Percentiles rank a stretch among this genome's conserved stretches.
Conservation (phyloP, 2,888 invertebrate genomes). For the Synergus laeviventris region DNA sequence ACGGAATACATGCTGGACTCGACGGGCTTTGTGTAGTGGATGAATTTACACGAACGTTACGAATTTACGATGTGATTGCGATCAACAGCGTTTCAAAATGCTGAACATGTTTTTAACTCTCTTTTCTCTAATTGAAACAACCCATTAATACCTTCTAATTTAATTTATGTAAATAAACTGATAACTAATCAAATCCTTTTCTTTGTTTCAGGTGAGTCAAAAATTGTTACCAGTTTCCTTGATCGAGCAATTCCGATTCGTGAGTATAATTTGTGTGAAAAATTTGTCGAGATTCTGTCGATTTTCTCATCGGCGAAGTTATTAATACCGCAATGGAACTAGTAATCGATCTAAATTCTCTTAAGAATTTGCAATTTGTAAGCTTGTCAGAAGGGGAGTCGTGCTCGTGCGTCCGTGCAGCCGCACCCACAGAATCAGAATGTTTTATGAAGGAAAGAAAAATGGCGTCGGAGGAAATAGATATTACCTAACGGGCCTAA, state of each 20-base stretch:
- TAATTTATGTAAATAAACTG: neutral
- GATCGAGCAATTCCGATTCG: neutral
- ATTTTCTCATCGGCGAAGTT: neutral
- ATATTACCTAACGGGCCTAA: conserved; percentile 71
- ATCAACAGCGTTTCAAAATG: conserved; percentile 32
- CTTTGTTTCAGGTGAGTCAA: conserved; percentile 31
- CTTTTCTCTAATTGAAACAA: conserved; percentile 23
- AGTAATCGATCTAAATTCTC: conserved; percentile 37
- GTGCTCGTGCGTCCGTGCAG: conserved; percentile 41
- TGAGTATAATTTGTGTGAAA: conserved; percentile 2
- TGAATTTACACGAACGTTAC: conserved; percentile 57
- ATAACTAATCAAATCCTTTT: conserved; percentile 4
- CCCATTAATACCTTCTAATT: conserved; percentile 13
- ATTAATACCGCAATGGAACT: conserved; percentile 30
- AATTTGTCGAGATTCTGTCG: conserved; percentile 9
- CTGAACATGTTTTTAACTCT: conserved; percentile 26
- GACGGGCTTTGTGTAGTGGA: conserved; percentile 50
- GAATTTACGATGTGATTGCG: conserved; percentile 43
- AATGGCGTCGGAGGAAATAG: conserved; percentile 72
- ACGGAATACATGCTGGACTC: conserved; percentile 50
- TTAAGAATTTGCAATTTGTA: conserved; percentile 38
- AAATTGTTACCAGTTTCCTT: neutral
- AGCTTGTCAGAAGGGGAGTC: conserved; percentile 25
- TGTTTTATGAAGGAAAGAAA: conserved; percentile 69
- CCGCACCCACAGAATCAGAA: conserved; percentile 59